Conservation (phyloP, 1,140 invertebrate genomes). For the Mesaphorura yosii region DNA sequence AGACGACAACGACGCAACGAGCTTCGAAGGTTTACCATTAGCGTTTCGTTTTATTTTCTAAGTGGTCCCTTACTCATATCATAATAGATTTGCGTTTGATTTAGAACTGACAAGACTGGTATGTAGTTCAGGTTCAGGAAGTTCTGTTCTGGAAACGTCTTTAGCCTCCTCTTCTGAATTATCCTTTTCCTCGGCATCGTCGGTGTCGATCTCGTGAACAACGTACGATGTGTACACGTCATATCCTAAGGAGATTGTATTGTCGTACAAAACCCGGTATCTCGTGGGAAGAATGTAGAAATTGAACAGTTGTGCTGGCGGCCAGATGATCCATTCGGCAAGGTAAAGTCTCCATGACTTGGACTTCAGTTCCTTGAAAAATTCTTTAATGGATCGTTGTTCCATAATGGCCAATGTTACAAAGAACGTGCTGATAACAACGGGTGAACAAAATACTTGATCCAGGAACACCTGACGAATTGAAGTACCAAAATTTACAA, state of each 20-base stretch:
- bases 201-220: slow-evolving; percentile 46
- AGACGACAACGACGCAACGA: too few relatives aligned
- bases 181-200: background rate
- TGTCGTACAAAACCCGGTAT: slow-evolving; percentile 82
- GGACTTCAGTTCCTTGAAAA: slow-evolving; percentile 56
- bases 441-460: slow-evolving; percentile 75
- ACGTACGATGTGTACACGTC: slow-evolving; percentile 85
- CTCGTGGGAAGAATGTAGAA: slow-evolving; percentile 74
- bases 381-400: slow-evolving; percentile 47
- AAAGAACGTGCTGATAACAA: slow-evolving; percentile 71
- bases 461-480: slow-evolving; percentile 52
- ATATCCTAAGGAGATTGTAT: slow-evolving; percentile 76
- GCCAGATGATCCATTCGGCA: slow-evolving; percentile 70
- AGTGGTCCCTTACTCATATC: too few relatives aligned
- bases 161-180: too few relatives aligned
- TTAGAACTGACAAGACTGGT: too few relatives aligned
- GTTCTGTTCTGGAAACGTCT: too few relatives aligned
- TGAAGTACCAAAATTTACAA: background rate
- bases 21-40: too few relatives aligned
- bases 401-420: slow-evolving; percentile 61
- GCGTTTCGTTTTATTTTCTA: too few relatives aligned
- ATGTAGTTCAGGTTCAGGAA: too few relatives aligned
- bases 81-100: too few relatives aligned
- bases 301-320: slow-evolving; percentile 68
- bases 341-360: slow-evolving; percentile 69